Base-by-base conservation (phyloP, 2,113 vertebrate species). In the Carassius carassius region DNA sequence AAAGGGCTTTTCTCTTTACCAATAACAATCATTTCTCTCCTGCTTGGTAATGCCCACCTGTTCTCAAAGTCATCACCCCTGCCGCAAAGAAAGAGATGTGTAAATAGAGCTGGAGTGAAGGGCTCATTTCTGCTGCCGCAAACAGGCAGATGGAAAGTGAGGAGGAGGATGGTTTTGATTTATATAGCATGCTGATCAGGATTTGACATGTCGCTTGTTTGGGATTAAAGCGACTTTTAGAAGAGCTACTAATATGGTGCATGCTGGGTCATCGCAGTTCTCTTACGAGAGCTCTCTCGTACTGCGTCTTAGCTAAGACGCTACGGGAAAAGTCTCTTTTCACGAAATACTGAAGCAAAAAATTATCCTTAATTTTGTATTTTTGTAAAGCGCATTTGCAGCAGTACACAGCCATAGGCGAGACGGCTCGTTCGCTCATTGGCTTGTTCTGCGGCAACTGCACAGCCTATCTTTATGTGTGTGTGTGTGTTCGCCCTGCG, bases 1-100 rank as follows among this genome's bases (percentile, higher is more conserved):
- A 78, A 76, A 67, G 62, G 76, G 73, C 37, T 83, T 86, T 78
- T 65, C 65, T 78, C 58, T 86, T 81, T 77, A 76, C 65, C 72
- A 76, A 77, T 77, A 76, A 76, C 72, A 72, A 54, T 77, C 21
- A 62, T 70, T 70, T 54, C 62, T 78, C 32, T 78, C 54, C 44
- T 80, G 81, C 69, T 63, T 70, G 32, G 67, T 78, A 72, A 80
- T 80, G 63, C 67, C 49, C 63, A 85, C 21, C 76, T 80, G 65
- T 80, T 80, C 77, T 54, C 80, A 77, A 79, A 73, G 60, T 86
- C 72, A 69, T 76, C 21, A n/a, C 54, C 77, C 41, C 65, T 81
- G 84, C 35, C 56, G 25, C 32, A 32, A 85, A 49, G 54, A 76
- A 72, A 74, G 23, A 49, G 56, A 74, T 49, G 37, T 49, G 77